Evolutionary conservation across 2,888 invertebrate genomes (phyloP).

Genomic region (Anthoptus insignis): DNA sequence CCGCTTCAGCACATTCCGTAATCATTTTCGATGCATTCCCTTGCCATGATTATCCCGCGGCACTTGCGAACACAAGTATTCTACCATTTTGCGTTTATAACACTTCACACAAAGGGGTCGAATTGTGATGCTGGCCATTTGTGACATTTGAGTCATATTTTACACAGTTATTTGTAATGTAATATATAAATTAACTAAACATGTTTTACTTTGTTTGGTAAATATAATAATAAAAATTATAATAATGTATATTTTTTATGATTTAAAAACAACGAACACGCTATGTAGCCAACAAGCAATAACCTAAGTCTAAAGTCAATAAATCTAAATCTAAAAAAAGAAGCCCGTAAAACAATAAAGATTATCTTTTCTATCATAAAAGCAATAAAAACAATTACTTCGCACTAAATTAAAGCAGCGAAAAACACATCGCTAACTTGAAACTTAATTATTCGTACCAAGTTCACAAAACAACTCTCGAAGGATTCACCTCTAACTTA

Average conservation of each 20-base stretch:
- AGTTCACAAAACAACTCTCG: slow-evolving; percentile 70
- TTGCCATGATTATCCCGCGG: slow-evolving; percentile 83
- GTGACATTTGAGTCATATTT: slow-evolving; percentile 9
- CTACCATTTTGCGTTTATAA: slow-evolving; percentile 65
- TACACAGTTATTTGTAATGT: too few relatives aligned
- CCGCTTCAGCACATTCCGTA: slow-evolving; percentile 81
- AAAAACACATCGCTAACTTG: slow-evolving; percentile 39
- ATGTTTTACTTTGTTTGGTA: too few relatives aligned
- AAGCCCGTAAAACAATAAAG: slow-evolving; percentile 9
- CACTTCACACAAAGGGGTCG: slow-evolving; percentile 54
- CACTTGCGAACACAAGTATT: slow-evolving; percentile 67
- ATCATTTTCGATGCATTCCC: slow-evolving; percentile 86
- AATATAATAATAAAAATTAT: too few relatives aligned
- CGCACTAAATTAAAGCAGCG: slow-evolving; percentile 34
- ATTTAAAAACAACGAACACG: too few relatives aligned
- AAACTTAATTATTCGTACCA: slow-evolving; percentile 47
- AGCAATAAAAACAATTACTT: slow-evolving; percentile 16
- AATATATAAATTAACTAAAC: too few relatives aligned
- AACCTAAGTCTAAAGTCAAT: too few relatives aligned
- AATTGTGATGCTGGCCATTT: slow-evolving; percentile 44
- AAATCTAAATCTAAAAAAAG: too few relatives aligned
- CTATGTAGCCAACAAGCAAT: too few relatives aligned
- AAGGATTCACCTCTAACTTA: slow-evolving; percentile 80
- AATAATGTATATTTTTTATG: too few relatives aligned
- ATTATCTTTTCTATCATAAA: slow-evolving; percentile 10